These are phyloP conservation scores for Percopsis transmontana DNA, from an alignment of 2,113 vertebrate genomes.

Conservation along the genomic window DNA sequence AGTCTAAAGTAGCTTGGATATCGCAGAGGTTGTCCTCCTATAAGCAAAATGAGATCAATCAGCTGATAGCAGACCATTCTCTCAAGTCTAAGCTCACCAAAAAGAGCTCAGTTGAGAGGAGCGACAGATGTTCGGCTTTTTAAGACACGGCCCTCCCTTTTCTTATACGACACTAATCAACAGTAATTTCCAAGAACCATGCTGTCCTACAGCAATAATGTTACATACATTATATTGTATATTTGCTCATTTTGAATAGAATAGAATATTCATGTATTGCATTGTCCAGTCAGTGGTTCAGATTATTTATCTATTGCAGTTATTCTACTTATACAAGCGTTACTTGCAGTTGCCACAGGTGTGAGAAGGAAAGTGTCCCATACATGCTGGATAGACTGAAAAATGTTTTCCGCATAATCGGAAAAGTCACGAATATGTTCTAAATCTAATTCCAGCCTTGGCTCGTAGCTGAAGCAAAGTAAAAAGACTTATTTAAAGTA, in stretches of 20 bases:
- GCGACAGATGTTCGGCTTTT: slow-evolving; percentile 75
- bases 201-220: slow-evolving; percentile 24
- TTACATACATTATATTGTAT: slow-evolving; percentile 25
- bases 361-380: background rate
- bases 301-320: slow-evolving; percentile 25
- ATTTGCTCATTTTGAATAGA: slow-evolving; percentile 24
- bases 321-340: slow-evolving; percentile 22
- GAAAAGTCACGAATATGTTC: background rate
- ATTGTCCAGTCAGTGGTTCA: background rate
- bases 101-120: slow-evolving; percentile 69
- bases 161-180: slow-evolving; percentile 29
- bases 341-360: slow-evolving; percentile 19
- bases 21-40: slow-evolving; percentile 88
- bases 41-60: slow-evolving; percentile 95
- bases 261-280: background rate
- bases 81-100: slow-evolving; percentile 72
- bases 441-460: slow-evolving; percentile 5
- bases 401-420: background rate
- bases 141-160: slow-evolving; percentile 39
- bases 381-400: slow-evolving; percentile 41
- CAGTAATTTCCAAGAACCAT: slow-evolving; percentile 3
- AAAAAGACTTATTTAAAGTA: slow-evolving; percentile 9
- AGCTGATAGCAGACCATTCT: slow-evolving; percentile 77
- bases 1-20: slow-evolving; percentile 83
- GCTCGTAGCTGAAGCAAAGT: slow-evolving; percentile 5